These are phyloP conservation scores for Tinamus guttatus DNA, from an alignment of 2,113 vertebrate genomes.

Conservation along the genomic window DNA sequence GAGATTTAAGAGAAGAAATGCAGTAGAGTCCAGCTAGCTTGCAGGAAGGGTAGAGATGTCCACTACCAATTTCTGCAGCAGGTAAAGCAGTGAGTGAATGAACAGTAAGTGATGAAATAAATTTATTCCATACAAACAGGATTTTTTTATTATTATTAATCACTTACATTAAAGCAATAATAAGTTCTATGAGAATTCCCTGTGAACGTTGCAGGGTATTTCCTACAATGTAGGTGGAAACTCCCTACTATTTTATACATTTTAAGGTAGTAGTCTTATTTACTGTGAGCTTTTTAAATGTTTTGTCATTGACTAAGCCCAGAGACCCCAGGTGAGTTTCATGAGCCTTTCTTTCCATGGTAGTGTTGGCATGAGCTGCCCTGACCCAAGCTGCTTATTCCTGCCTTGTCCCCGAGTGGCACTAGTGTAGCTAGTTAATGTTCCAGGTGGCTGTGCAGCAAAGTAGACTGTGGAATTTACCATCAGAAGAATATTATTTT, in stretches of 20 bases:
- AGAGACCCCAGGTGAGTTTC: background rate
- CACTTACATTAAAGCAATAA: background rate
- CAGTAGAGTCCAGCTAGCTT: background rate
- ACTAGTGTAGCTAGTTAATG: slow-evolving; percentile 18
- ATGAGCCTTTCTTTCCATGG: slow-evolving; percentile 23
- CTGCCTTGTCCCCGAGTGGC: slow-evolving; percentile 16
- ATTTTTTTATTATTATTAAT: background rate
- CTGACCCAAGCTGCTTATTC: slow-evolving; percentile 30
- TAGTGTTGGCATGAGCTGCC: background rate
- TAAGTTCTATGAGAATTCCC: background rate
- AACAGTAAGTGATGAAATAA: background rate
- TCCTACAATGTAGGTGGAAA: background rate
- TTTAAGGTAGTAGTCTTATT: background rate
- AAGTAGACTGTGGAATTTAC: slow-evolving; percentile 61
- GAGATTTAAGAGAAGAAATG: background rate
- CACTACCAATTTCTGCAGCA: background rate
- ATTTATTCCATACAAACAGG: background rate
- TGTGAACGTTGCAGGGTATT: background rate
- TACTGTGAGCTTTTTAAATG: background rate
- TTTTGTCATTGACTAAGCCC: no score
- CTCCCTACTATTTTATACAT: background rate
- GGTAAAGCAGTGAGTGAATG: background rate
- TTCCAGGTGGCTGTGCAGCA: slow-evolving; percentile 61
- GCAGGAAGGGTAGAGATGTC: background rate
- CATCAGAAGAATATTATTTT: slow-evolving; percentile 74